Base-by-base conservation (phyloP, 2,113 vertebrate genomes). In the Alligator sinensis region DNA sequence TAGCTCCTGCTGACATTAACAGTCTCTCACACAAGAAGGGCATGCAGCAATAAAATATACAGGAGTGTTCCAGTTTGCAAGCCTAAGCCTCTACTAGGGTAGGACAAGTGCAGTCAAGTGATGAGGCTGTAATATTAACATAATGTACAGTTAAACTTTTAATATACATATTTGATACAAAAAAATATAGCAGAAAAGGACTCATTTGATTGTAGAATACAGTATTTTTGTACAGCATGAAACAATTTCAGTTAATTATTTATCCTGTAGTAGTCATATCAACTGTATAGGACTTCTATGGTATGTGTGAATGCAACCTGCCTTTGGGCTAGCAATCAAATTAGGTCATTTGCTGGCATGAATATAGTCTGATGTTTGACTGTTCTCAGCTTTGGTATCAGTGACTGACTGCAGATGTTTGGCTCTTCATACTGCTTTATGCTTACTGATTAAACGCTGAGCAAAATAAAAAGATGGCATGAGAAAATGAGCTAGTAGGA, bases 381-480 rank as follows among this genome's bases (percentile, higher is more conserved):
- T 96, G 96, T 97, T 97, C 97, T 95, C 96, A 97, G 96, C 95
- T 97, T 96, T 96, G 95, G 92, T 91, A 88, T 94, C 96, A 94
- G 94, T 92, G 90, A 95, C 92, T 94, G 89, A 92, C 89, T 87
- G 94, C 96, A 96, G 85, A 94, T 92, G 89, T 94, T 90, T 93
- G 86, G 97, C 96, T 96, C 96, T 94, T 99, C 98, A 99, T 95
- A 97, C 90, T 81, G 96, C 98, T 98, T 98, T 98, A 97, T 97
- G 98, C 96, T 98, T 99, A 91, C 98, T 98, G 97, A 99, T 97
- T 97, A 98, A 97, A 91, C 82, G 98, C 93, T 98, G 97, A 96
- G 98, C 97, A 93, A 97, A 98, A 97, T 97, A 98, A 92, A 98
- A 97, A 58, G 97, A 97, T 84, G 97, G 97, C 72, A 98, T 96